phyloP scores from a whole-genome alignment of 1,140 invertebrate species.

The Drosophila mojavensis region DNA sequence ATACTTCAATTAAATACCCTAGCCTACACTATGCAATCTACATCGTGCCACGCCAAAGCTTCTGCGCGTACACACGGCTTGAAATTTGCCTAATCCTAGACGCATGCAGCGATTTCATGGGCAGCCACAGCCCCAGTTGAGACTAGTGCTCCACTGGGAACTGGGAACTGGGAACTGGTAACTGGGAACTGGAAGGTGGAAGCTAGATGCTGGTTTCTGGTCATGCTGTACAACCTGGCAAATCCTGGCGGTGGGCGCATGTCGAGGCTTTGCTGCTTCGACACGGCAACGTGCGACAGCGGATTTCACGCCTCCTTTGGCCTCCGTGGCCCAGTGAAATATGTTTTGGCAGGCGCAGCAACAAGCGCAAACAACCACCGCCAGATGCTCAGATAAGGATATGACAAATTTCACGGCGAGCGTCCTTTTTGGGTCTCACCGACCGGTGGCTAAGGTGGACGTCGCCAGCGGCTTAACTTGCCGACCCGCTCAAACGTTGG shows the following conservation, averaged over 20 bases:
- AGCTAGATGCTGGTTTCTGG: background rate
- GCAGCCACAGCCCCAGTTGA: constrained; percentile 27
- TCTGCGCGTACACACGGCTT: background rate
- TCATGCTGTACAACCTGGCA: constrained; percentile 4
- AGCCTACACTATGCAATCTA: background rate
- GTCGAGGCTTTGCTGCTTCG: constrained; percentile 43
- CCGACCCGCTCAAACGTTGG: constrained; percentile 12
- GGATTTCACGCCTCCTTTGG: constrained; percentile 75
- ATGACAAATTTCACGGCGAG: constrained; percentile 71
- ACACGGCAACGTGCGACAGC: constrained; percentile 43
- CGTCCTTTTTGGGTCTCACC: constrained; percentile 6
- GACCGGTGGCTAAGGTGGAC: constrained; percentile 55
- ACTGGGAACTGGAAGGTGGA: background rate
- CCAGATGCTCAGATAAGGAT: constrained; percentile 61
- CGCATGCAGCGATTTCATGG: constrained; percentile 67
- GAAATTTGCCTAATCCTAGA: constrained; percentile 64
- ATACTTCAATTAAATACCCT: too few relatives aligned
- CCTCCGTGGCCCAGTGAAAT: constrained; percentile 28
- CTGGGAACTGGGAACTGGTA: constrained; percentile 30
- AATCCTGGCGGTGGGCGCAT: constrained; percentile 29
- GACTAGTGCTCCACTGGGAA: constrained; percentile 44
- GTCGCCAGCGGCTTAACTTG: constrained; percentile 71
- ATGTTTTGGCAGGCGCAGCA: constrained; percentile 23
- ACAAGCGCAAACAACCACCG: constrained; percentile 52
- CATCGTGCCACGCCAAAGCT: too few relatives aligned